Percentiles rank a stretch among this genome's conserved stretches.
Conservation (phyloP, 92 coral and sea anemone genomes). For the Porites cylindrica region DNA sequence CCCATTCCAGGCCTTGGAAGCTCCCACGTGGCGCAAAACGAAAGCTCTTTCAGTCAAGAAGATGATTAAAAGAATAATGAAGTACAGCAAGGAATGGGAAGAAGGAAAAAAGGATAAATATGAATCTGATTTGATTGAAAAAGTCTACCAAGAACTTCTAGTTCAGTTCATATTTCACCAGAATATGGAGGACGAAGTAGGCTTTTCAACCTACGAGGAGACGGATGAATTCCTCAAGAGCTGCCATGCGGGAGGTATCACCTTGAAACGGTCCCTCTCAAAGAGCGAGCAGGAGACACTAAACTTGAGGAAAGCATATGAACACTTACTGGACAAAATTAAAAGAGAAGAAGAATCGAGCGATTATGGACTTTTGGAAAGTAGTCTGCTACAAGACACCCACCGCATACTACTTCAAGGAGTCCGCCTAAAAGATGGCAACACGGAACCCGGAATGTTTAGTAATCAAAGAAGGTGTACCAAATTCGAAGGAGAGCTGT, state of each 20-base stretch:
- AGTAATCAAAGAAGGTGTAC: conserved; percentile 40
- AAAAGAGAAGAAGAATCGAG: conserved; percentile 14
- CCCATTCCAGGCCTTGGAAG: neutral
- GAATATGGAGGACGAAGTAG: conserved; percentile 20
- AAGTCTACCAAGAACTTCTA: neutral
- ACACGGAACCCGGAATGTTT: conserved; percentile 55
- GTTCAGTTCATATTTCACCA: conserved; percentile 4
- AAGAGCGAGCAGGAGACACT: conserved; percentile 4
- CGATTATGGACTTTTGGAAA: conserved; percentile 37
- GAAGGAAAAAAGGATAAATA: neutral
- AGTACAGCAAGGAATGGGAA: neutral
- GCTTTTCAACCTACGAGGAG: conserved; percentile 15
- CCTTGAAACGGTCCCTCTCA: neutral
- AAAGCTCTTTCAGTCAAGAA: neutral
- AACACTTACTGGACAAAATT: neutral
- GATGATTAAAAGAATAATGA: conserved; percentile 6
- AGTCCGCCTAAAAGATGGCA: neutral
- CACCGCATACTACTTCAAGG: conserved; percentile 27
- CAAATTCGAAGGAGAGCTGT: conserved; percentile 36
- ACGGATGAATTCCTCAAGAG: neutral
- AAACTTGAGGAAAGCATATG: conserved; percentile 14
- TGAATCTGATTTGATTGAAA: neutral
- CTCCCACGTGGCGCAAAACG: conserved; percentile 3
- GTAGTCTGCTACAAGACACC: conserved; percentile 14
- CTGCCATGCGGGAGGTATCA: neutral